Percentiles rank a stretch among this genome's conserved stretches.
These are phyloP conservation scores for Silurus lanzhouensis DNA, from an alignment of 2,797 vertebrate genomes.

Conservation along the genomic window DNA sequence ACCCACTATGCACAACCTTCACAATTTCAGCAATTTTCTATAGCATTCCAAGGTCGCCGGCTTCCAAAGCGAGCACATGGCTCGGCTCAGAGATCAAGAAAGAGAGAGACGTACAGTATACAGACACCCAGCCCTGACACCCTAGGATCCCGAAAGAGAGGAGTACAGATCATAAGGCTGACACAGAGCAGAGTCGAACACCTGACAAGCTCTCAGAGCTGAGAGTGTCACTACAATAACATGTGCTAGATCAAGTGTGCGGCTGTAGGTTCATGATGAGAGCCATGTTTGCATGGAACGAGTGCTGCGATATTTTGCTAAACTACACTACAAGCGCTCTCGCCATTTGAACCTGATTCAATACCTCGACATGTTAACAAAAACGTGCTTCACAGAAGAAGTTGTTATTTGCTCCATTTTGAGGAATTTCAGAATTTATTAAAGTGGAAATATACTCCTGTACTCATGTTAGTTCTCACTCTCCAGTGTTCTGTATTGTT, in stretches of 20 bases:
- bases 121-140: conserved; percentile 3
- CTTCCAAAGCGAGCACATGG: conserved; percentile 8
- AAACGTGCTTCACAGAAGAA: too few relatives aligned
- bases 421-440: neutral
- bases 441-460: too few relatives aligned
- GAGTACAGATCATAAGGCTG: conserved; percentile 57
- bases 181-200: conserved; percentile 58
- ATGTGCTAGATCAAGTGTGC: conserved; percentile 28
- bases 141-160: conserved; percentile 30
- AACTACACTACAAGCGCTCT: neutral
- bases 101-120: neutral
- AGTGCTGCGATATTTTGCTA: neutral
- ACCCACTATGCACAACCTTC: neutral
- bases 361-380: neutral
- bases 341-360: neutral
- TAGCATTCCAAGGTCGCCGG: neutral
- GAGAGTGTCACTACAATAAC: conserved; percentile 42
- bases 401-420: too few relatives aligned
- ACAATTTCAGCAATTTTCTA: neutral
- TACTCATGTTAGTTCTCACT: too few relatives aligned
- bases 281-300: neutral
- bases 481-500: too few relatives aligned
- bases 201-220: conserved; percentile 53
- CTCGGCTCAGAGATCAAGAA: neutral
- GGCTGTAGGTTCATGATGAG: conserved; percentile 16